These are phyloP conservation scores for Metridium senile DNA, from an alignment of 92 coral and sea anemone genomes.

Conservation along the genomic window DNA sequence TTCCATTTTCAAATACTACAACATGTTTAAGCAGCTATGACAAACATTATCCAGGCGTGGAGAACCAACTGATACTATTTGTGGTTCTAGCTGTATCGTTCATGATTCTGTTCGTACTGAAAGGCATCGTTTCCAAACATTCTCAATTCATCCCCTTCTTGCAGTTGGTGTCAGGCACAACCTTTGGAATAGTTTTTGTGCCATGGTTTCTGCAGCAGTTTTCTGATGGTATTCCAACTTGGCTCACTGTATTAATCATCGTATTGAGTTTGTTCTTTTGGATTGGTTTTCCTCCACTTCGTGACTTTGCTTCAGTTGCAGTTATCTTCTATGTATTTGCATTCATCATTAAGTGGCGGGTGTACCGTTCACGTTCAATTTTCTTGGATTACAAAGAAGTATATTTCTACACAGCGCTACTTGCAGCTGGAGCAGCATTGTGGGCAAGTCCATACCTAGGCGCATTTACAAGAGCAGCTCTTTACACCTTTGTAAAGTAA, in stretches of 20 bases:
- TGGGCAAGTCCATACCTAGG: conserved; percentile 88
- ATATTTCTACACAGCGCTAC: conserved; percentile 51
- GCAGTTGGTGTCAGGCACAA: conserved; percentile 47
- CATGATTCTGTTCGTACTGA: conserved; percentile 27
- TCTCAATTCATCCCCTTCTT: conserved; percentile 28
- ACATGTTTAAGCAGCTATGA: conserved; percentile 32
- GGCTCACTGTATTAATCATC: conserved; percentile 59
- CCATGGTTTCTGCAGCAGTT: conserved; percentile 88
- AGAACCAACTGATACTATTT: conserved; percentile 44
- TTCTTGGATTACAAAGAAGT: conserved; percentile 32
- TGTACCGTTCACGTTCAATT: conserved; percentile 46
- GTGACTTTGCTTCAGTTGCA: conserved; percentile 66
- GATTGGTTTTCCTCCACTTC: conserved; percentile 84
- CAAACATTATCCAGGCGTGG: conserved; percentile 40
- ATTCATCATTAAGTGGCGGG: conserved; percentile 79
- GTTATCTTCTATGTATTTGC: conserved; percentile 69
- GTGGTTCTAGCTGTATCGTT: conserved; percentile 38
- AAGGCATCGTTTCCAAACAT: conserved; percentile 1
- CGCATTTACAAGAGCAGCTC: conserved; percentile 62
- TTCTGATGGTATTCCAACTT: conserved; percentile 49
- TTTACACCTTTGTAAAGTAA: conserved; percentile 76
- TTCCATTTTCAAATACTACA: conserved; percentile 17
- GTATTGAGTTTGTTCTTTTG: conserved; percentile 73
- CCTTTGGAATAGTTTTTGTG: conserved; percentile 50
- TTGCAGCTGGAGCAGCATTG: conserved; percentile 63